Conservation (phyloP, 2,113 vertebrate genomes). For the Acrocephalus kingi region DNA sequence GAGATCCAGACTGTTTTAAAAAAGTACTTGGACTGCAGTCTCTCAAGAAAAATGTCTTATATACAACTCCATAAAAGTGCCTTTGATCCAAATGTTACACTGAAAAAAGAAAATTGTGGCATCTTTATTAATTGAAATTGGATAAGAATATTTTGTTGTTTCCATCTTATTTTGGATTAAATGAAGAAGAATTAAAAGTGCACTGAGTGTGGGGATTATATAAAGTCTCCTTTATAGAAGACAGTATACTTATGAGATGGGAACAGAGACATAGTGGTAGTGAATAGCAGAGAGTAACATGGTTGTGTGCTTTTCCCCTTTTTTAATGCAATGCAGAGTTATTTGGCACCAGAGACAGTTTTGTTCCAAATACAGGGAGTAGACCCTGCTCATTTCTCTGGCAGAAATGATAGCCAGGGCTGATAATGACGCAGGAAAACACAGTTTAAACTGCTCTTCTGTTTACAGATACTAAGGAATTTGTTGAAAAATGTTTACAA, state of each 20-base stretch:
- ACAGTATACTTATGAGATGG: not conserved
- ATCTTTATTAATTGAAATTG: not conserved
- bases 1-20: not conserved
- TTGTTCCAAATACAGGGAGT: not conserved
- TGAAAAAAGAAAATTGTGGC: not conserved
- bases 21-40: not conserved
- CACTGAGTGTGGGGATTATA: not conserved
- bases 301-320: not conserved
- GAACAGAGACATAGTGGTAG: not conserved
- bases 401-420: not conserved
- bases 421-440: not conserved
- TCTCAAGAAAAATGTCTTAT: not conserved
- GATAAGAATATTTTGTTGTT: not conserved
- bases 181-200: not conserved
- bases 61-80: not conserved
- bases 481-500: conserved; percentile 68
- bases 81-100: not conserved
- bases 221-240: not conserved
- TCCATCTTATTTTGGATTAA: not conserved
- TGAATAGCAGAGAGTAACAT: not conserved
- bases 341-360: not conserved
- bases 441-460: not conserved
- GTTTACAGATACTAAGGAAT: conserved; percentile 74
- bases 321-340: not conserved
- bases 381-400: not conserved